Base-by-base conservation (phyloP, 2,113 vertebrate species). In the Notothenia coriiceps region DNA sequence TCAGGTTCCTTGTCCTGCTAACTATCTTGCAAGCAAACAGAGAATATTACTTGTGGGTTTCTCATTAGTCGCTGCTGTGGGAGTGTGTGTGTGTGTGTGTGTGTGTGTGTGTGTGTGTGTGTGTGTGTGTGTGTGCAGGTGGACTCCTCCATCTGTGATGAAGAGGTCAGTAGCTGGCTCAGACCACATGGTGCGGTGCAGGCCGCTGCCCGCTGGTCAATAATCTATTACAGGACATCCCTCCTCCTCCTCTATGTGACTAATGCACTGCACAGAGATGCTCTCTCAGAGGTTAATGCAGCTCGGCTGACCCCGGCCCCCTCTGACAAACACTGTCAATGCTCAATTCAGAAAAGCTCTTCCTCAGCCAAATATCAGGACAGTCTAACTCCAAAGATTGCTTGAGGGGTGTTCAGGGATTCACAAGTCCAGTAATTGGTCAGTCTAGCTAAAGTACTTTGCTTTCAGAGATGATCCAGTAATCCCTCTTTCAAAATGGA, bases 191-290 rank as follows among this genome's bases (percentile, higher is more conserved):
- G 89, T 74, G 91, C 47, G 86, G 87, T 60, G 82, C 84, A 85
- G 86, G 80, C 79, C 84, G 76, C 87, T 88, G 88, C 86, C 87
- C 68, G 86, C 91, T 92, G 92, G 94, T 95, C 94, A 95, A 95
- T 95, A 95, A 95, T 94, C 94, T 94, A 94, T 95, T 94, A 95
- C 82, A 84, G 88, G 79, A 88, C 79, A 84, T 87, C 82, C 84
- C 89, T 88, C 87, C 88, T 85, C 85, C 86, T 86, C 86, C 84
- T 68, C 81, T 25, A 71, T 87, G 90, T 93, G 93, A 93, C 91
- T 93, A 94, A 94, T 93, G 92, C 92, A 87, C 74, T 79, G 91
- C 88, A 56, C 84, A 80, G 86, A 92, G 91, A 92, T 87, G 92
- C 86, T 77, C 78, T 91, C 86, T 85, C 80, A 87, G 88, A 93